phyloP scores from a whole-genome alignment of 1,140 invertebrate species.

The Drosophila pachea region DNA sequence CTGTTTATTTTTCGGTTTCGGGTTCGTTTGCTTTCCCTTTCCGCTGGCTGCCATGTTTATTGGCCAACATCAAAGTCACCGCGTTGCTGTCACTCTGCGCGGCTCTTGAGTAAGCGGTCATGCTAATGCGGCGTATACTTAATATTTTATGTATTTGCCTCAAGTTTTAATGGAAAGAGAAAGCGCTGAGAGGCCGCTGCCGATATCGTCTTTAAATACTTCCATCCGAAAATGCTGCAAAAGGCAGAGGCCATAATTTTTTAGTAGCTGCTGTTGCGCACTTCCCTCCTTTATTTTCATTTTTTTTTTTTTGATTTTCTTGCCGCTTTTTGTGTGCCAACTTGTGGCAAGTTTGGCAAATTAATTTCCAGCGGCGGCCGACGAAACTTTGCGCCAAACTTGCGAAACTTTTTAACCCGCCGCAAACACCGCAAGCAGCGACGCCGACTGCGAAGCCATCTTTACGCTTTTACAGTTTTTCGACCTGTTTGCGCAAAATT shows the following conservation, averaged over 20 bases:
- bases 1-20: conserved; percentile 15
- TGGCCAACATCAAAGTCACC: conserved; percentile 36
- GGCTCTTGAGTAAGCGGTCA: conserved; percentile 9
- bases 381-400: conserved; percentile 66
- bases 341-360: conserved; percentile 75
- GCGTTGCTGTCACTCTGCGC: conserved; percentile 1
- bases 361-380: conserved; percentile 74
- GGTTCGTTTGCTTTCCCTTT: not conserved
- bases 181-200: conserved; percentile 33
- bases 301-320: conserved; percentile 24
- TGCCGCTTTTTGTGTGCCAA: conserved; percentile 35
- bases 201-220: conserved; percentile 55
- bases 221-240: conserved; percentile 37
- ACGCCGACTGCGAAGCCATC: conserved; percentile 56
- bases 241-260: conserved; percentile 38
- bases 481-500: conserved; percentile 76
- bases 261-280: not conserved
- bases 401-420: conserved; percentile 74
- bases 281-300: conserved; percentile 20
- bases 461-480: conserved; percentile 75
- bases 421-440: conserved; percentile 66
- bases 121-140: conserved; percentile 42
- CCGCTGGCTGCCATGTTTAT: conserved; percentile 13
- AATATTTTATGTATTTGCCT: conserved; percentile 62
- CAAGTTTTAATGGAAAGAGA: conserved; percentile 72